These are phyloP conservation scores for Morus bassanus DNA, from an alignment of 2,797 vertebrate genomes.

Conservation along the genomic window DNA sequence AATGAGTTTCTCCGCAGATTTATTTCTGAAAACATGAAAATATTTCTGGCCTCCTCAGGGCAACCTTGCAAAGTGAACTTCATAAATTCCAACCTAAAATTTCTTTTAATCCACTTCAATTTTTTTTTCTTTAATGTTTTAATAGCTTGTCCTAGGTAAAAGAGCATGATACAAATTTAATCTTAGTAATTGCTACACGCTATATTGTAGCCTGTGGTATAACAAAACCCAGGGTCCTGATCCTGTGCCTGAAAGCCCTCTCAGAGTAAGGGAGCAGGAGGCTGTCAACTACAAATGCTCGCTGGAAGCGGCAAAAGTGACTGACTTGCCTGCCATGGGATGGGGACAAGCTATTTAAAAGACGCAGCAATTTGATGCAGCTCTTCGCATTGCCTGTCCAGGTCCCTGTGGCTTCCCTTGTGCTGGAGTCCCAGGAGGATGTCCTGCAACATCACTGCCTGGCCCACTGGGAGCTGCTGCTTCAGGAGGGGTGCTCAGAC, in stretches of 20 bases:
- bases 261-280: too few relatives aligned
- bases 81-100: neutral
- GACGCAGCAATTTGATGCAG: accelerated
- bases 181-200: too few relatives aligned
- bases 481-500: neutral
- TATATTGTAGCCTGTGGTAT: neutral
- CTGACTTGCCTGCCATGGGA: neutral
- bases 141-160: neutral
- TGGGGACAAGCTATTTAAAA: neutral
- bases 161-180: neutral
- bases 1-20: neutral
- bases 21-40: neutral
- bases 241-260: neutral
- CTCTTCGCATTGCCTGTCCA: neutral
- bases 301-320: neutral
- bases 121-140: neutral
- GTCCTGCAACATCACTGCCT: neutral
- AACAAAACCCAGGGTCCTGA: neutral
- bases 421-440: too few relatives aligned
- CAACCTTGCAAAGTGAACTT: neutral
- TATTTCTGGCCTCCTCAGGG: neutral
- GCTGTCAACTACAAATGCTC: neutral
- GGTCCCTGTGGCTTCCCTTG: neutral
- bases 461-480: neutral
- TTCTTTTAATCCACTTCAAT: neutral